Percentiles rank a stretch among this genome's conserved stretches.
Evolutionary conservation across 2,888 invertebrate species (phyloP).

Genomic region (Elaeidobius kamerunicus): DNA sequence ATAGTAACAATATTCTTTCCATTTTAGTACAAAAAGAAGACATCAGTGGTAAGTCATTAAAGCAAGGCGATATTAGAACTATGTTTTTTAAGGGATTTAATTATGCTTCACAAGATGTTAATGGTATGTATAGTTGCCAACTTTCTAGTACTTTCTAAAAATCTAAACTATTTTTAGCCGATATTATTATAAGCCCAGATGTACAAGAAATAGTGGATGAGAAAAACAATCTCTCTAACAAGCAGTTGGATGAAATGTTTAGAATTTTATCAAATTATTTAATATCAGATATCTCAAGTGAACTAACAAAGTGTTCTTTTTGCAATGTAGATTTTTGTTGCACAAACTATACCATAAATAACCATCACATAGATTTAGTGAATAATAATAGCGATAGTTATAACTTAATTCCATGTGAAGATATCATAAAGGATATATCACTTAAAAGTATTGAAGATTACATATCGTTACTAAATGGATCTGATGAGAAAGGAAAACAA

Average conservation of each 20-base stretch:
- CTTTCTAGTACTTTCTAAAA: not conserved
- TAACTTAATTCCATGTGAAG: conserved; percentile 32
- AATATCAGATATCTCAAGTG: conserved; percentile 31
- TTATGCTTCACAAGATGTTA: not conserved
- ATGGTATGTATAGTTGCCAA: not conserved
- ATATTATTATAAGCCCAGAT: no score
- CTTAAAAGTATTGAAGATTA: conserved; percentile 37
- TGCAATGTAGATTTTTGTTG: conserved; percentile 53
- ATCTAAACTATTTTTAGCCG: no score
- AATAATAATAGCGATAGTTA: conserved; percentile 6
- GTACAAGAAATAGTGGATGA: no score
- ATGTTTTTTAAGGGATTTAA: conserved; percentile 54
- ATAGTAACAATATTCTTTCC: no score
- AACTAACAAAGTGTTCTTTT: conserved; percentile 47
- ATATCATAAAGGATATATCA: conserved; percentile 37
- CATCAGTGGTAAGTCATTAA: conserved; percentile 44
- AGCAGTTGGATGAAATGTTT: conserved; percentile 53
- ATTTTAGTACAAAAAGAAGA: conserved; percentile 11
- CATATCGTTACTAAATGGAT: conserved; percentile 31
- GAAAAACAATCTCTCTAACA: no score
- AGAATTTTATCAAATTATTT: conserved; percentile 46
- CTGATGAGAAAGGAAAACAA: not conserved
- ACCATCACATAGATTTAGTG: not conserved
- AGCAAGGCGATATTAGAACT: conserved; percentile 56
- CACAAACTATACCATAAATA: conserved; percentile 29